Evolutionary conservation across 2,888 invertebrate species (phyloP).

Genomic region (Diadegma fenestrale): DNA sequence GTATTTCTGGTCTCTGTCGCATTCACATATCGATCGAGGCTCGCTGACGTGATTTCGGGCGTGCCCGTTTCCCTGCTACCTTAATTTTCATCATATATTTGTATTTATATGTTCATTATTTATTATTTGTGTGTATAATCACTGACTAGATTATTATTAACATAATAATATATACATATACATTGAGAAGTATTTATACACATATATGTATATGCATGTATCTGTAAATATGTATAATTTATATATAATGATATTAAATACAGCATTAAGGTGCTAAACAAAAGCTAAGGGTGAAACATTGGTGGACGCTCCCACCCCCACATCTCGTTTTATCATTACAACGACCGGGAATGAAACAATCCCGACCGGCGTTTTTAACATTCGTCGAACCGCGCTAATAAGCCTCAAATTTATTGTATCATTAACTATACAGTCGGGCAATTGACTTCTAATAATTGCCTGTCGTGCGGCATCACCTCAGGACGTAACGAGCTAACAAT

Average conservation of each 20-base stretch:
- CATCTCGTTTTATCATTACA: constrained; percentile 58
- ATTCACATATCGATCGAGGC: constrained; percentile 64
- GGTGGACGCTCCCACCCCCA: constrained; percentile 40
- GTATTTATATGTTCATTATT: not conserved
- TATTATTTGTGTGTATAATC: not conserved
- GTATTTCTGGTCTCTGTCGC: constrained; percentile 62
- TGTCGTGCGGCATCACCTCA: constrained; percentile 80
- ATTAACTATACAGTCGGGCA: constrained; percentile 76
- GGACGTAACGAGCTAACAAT: constrained; percentile 76
- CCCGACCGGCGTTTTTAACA: constrained; percentile 47
- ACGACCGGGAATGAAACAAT: constrained; percentile 11
- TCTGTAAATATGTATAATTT: constrained; percentile 37
- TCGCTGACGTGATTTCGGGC: constrained; percentile 59
- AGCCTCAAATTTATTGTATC: constrained; percentile 58
- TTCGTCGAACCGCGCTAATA: constrained; percentile 64
- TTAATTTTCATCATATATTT: not conserved
- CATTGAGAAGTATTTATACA: constrained; percentile 8
- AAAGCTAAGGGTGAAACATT: constrained; percentile 40
- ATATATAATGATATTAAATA: constrained; percentile 40
- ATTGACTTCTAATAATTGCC: constrained; percentile 64
- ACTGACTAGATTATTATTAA: constrained; percentile 27
- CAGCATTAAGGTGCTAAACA: constrained; percentile 28
- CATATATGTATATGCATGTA: not conserved
- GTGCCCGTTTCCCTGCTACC: constrained; percentile 24
- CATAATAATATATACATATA: constrained; percentile 23